Evolutionary conservation across 2,888 invertebrate genomes (phyloP), one percentile per base, ranked within the genome.

Genomic region (Malthinus seriepunctatus): DNA sequence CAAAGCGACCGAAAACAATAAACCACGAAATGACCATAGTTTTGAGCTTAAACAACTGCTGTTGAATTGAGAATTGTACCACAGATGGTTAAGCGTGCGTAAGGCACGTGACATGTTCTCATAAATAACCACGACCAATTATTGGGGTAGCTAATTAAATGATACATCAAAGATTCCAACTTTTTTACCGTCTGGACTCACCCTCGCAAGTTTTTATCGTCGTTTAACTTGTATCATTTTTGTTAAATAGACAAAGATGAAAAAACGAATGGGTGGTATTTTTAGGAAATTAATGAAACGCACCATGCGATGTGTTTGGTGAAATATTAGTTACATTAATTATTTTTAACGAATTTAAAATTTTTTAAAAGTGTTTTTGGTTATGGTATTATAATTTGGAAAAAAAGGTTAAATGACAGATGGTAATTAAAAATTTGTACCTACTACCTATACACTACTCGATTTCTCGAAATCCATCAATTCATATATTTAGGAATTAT

Each of bases 61-160:
- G 72, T 64, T 60, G 60, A 59, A 64, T 48, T 63, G 64, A 62
- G 71, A 73, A 73, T 73, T 72, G 69, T 72, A 73, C 70, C 71
- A 67, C 74, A 74, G 74, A 74, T 74, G 74, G 73, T 63, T 65
- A 33, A 60, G 71, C 73, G 67, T 70, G 70, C 70, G 73, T 75
- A 74, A 71, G 72, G 73, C 74, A 74, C 74, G 74, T 73, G 73
- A 72, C 67, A 69, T 65, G 63, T 67, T 69, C 68, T 67, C 69
- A 70, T 73, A 72, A 72, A 73, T 73, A 71, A 71, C 65, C 67
- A 62, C 57, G 56, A 64, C 66, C 70, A 70, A 71, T 73, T 73
- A 73, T 64, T 61, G 62, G 71, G 70, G 70, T 66, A 65, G 62
- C 67, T 73, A 72, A 73, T 73, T 73, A 73, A 73, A 73, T 69